phyloP scores from a whole-genome alignment of 2,113 vertebrate species.

The Zosterops pallidus region DNA sequence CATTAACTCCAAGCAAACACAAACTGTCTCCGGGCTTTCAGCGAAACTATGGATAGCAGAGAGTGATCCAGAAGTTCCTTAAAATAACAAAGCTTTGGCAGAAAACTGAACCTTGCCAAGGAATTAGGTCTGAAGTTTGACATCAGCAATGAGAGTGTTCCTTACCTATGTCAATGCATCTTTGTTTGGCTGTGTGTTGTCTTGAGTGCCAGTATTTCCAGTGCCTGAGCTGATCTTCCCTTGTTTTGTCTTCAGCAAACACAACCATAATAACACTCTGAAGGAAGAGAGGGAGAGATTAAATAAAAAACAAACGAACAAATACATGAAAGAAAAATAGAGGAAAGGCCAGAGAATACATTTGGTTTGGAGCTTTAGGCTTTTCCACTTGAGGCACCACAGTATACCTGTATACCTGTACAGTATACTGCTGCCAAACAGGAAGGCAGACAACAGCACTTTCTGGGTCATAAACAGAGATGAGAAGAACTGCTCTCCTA shows the following conservation, averaged over 20 bases:
- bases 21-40: not conserved
- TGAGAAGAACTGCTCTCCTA: not conserved
- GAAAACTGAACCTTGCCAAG: constrained; percentile 54
- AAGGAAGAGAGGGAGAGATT: not conserved
- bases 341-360: not conserved
- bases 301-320: not conserved
- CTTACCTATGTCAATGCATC: constrained; percentile 97
- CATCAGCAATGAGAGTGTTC: not conserved
- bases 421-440: not conserved
- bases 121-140: constrained; percentile 35
- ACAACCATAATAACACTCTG: constrained; percentile 99
- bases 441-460: not conserved
- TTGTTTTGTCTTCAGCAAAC: constrained; percentile 96
- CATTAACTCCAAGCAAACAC: not conserved
- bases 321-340: not conserved
- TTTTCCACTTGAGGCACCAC: not conserved
- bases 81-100: constrained; percentile 40
- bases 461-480: constrained; percentile 33
- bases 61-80: not conserved
- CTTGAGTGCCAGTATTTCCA: constrained; percentile 99
- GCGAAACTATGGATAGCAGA: not conserved
- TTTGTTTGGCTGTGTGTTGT: constrained; percentile 97
- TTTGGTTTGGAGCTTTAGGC: not conserved
- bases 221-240: constrained; percentile 95
- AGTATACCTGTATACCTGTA: not conserved